These are phyloP conservation scores for Zaprionus nigranus DNA, from an alignment of 1,140 invertebrate species.

Conservation along the genomic window DNA sequence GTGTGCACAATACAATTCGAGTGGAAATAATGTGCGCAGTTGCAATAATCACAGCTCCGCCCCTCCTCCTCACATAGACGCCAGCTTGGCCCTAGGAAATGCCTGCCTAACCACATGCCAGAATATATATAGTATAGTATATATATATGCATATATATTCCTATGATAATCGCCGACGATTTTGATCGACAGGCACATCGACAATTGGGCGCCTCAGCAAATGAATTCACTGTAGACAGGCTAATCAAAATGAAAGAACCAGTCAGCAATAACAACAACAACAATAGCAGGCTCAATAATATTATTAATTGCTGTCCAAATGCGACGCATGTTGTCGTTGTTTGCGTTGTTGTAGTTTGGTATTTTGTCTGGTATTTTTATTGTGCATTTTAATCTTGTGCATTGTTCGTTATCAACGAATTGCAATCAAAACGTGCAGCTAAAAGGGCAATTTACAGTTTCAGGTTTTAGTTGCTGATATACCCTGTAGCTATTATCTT, in stretches of 20 bases:
- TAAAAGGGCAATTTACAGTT: slow-evolving; percentile 38
- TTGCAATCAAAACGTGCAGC: slow-evolving; percentile 47
- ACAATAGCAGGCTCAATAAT: slow-evolving; percentile 6
- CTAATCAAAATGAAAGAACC: slow-evolving; percentile 32
- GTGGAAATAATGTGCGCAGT: slow-evolving; percentile 45
- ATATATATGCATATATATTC: slow-evolving; percentile 1
- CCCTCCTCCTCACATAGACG: not conserved
- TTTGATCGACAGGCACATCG: slow-evolving; percentile 43
- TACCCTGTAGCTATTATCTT: not conserved
- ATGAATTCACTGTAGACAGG: not conserved
- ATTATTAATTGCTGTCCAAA: slow-evolving; percentile 31
- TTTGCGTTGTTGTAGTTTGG: slow-evolving; percentile 18
- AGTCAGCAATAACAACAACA: not conserved
- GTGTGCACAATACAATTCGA: slow-evolving; percentile 8
- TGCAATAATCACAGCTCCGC: slow-evolving; percentile 16
- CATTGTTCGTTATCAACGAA: slow-evolving; percentile 37
- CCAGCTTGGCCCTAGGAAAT: not conserved
- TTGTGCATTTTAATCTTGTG: slow-evolving; percentile 7
- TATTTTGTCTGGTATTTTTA: not conserved
- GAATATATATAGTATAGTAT: not conserved
- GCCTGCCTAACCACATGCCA: slow-evolving; percentile 10
- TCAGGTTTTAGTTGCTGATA: slow-evolving; percentile 1
- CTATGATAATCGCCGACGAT: slow-evolving; percentile 30
- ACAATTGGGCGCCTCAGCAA: slow-evolving; percentile 42
- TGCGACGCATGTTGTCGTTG: slow-evolving; percentile 27